Conservation (phyloP, 2,113 vertebrate genomes). For the Tychaedon coryphoeus region DNA sequence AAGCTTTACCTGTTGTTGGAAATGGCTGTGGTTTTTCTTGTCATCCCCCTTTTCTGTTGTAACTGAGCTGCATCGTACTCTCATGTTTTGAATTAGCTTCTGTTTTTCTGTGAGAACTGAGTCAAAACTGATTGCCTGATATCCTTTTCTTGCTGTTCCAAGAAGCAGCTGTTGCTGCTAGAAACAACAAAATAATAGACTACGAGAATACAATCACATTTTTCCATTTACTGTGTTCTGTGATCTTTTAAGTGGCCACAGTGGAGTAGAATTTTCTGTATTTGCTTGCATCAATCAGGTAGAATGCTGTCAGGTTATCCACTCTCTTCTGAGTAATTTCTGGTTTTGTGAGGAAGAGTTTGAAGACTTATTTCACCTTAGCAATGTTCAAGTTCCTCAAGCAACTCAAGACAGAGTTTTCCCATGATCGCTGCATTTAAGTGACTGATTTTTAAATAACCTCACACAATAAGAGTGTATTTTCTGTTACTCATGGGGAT, state of each 20-base stretch:
- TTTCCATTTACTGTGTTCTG: background rate
- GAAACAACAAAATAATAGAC: background rate
- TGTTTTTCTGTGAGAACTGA: background rate
- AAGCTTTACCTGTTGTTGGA: background rate
- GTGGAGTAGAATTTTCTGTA: background rate
- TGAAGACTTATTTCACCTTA: background rate
- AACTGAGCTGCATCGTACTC: background rate
- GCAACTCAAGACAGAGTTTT: background rate
- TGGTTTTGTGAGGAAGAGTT: background rate
- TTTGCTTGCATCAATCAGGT: background rate
- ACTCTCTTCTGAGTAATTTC: background rate
- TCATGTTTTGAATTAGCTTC: background rate
- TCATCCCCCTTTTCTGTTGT: background rate
- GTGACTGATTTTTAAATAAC: background rate
- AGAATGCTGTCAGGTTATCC: background rate
- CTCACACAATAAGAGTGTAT: fast-evolving
- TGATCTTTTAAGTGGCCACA: background rate
- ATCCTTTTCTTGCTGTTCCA: background rate
- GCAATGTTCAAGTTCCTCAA: background rate
- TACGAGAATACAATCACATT: background rate
- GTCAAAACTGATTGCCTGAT: background rate
- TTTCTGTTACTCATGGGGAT: background rate
- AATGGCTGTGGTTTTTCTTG: background rate
- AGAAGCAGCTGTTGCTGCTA: conserved; percentile 5
- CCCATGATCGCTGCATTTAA: background rate